phyloP scores from a whole-genome alignment of 2,797 vertebrate species.

The Pangasius macronema region DNA sequence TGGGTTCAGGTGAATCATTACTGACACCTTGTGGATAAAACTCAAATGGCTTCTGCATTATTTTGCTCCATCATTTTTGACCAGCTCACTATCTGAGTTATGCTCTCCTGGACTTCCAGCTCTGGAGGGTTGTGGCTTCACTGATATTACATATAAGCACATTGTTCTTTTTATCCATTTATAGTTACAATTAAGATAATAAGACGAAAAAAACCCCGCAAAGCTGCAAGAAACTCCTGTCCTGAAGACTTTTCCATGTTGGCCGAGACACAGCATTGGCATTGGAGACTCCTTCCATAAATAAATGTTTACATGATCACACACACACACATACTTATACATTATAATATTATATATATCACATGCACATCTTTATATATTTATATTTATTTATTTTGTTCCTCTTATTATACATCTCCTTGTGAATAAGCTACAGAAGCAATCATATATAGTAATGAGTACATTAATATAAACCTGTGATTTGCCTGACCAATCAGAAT shows the following conservation, averaged over 20 bases:
- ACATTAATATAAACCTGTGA: background rate
- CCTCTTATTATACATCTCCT: no score
- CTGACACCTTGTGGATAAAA: slow-evolving; percentile 46
- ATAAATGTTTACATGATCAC: background rate
- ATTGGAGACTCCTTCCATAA: background rate
- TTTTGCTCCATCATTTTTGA: background rate
- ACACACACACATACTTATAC: no score
- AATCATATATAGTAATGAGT: no score
- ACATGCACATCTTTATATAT: no score
- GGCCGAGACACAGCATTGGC: background rate
- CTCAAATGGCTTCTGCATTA: background rate
- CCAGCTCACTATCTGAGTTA: background rate
- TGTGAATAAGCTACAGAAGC: background rate
- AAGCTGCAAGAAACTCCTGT: no score
- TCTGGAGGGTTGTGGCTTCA: background rate
- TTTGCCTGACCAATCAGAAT: background rate
- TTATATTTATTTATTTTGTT: no score
- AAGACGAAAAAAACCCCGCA: no score
- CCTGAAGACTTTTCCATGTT: no score
- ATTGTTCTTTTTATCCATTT: background rate
- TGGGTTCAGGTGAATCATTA: background rate
- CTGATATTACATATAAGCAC: background rate
- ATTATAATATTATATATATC: no score
- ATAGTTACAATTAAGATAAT: no score
- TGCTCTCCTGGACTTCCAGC: background rate